Evolutionary conservation across 2,113 vertebrate species (phyloP).

Genomic region (Pycnonotus jocosus): DNA sequence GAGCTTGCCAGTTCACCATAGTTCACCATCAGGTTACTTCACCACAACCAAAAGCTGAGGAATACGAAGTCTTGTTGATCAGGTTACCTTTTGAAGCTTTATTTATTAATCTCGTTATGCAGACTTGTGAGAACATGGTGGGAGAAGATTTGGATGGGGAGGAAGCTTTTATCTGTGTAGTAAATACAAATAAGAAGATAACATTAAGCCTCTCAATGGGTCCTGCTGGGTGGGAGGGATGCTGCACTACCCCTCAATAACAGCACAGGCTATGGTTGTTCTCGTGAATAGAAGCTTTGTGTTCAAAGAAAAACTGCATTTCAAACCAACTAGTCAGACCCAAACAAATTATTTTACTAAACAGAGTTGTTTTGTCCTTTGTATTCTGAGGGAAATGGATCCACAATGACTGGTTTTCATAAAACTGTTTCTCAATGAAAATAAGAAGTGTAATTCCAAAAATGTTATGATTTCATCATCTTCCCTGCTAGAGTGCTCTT

Average conservation of each 20-base stretch:
- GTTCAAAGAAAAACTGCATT: neutral
- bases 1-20: neutral
- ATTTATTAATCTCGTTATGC: slow-evolving; percentile 26
- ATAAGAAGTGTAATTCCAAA: neutral
- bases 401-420: neutral
- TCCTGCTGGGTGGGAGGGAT: neutral
- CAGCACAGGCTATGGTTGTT: neutral
- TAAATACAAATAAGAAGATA: slow-evolving; percentile 33
- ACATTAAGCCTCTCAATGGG: neutral
- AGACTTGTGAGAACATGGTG: slow-evolving; percentile 23
- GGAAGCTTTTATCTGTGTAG: neutral
- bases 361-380: neutral
- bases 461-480: neutral
- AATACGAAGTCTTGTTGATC: neutral
- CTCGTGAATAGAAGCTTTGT: neutral
- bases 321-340: neutral
- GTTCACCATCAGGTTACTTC: neutral
- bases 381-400: neutral
- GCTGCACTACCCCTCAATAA: neutral
- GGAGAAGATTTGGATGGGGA: slow-evolving; percentile 3
- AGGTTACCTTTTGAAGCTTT: slow-evolving; percentile 14
- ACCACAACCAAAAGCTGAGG: neutral
- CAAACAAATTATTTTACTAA: slow-evolving; percentile 26
- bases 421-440: neutral
- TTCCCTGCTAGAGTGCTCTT: neutral